Evolutionary conservation across 1,140 invertebrate species (phyloP).

Genomic region (Heliconius hewitsoni): DNA sequence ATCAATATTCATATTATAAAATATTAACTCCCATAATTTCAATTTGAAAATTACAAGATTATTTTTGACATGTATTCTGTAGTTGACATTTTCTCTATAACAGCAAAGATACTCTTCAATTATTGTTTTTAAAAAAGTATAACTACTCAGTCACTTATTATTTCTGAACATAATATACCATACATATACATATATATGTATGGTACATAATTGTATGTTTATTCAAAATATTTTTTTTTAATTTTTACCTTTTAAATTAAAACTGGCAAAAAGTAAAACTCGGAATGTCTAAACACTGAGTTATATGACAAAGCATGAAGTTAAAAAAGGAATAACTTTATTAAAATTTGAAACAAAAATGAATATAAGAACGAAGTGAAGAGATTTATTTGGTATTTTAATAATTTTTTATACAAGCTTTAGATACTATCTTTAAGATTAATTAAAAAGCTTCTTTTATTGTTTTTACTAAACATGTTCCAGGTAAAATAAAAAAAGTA

Average conservation of each 20-base stretch:
- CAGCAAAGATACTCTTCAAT: neutral
- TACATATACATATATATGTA: too few species aligned
- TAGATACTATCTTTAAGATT: neutral
- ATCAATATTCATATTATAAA: neutral
- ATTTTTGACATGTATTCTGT: neutral
- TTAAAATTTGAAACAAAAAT: neutral
- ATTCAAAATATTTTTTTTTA: too few species aligned
- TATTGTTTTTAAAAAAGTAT: neutral
- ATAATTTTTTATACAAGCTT: neutral
- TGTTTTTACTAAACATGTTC: neutral
- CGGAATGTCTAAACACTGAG: too few species aligned
- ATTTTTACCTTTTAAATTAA: too few species aligned
- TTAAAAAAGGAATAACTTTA: neutral
- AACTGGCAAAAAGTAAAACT: too few species aligned
- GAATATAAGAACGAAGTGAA: neutral
- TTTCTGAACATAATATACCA: too few species aligned
- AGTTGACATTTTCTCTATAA: neutral
- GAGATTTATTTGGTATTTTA: neutral
- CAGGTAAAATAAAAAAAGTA: slow-evolving; percentile 5
- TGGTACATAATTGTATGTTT: too few species aligned
- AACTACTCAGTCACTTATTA: neutral
- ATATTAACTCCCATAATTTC: neutral
- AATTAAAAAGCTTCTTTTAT: neutral
- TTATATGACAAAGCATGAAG: too few species aligned
- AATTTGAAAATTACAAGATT: neutral